phyloP scores from a whole-genome alignment of 2,888 invertebrate species.

The Electrophaes corylata region DNA sequence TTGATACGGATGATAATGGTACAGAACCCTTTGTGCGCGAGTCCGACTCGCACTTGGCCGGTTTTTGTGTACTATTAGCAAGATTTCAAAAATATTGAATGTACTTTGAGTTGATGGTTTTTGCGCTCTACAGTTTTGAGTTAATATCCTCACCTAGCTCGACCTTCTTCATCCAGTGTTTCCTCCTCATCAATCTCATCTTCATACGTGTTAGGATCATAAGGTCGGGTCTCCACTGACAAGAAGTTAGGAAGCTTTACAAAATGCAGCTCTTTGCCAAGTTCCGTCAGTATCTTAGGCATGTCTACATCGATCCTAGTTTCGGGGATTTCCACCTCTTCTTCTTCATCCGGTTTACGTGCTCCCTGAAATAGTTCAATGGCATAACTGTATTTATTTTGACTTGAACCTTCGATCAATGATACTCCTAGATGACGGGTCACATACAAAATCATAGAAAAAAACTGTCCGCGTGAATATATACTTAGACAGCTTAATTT shows the following conservation, averaged over 20 bases:
- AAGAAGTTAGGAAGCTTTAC: conserved; percentile 99
- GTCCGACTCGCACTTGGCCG: too few species aligned
- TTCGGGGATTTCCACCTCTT: conserved; percentile 94
- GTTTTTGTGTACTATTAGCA: too few species aligned
- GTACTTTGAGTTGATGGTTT: too few species aligned
- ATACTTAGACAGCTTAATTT: too few species aligned
- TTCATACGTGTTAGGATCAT: conserved; percentile 97
- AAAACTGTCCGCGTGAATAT: too few species aligned
- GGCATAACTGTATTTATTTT: background rate
- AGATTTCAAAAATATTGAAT: too few species aligned
- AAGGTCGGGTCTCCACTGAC: conserved; percentile 98
- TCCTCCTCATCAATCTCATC: conserved; percentile 99
- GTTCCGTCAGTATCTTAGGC: conserved; percentile 96
- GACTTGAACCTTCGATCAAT: too few species aligned
- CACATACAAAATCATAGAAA: too few species aligned
- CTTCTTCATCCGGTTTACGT: conserved; percentile 87
- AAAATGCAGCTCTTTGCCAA: conserved; percentile 96
- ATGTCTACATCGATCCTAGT: conserved; percentile 98
- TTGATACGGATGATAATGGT: too few species aligned
- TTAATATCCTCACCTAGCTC: conserved; percentile 87
- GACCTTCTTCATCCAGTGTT: conserved; percentile 98
- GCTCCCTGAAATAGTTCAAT: conserved; percentile 68
- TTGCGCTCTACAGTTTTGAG: too few species aligned
- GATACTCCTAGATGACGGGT: too few species aligned
- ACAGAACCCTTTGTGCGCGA: too few species aligned